Evolutionary conservation across 2,113 vertebrate genomes (phyloP).

Genomic region (Psittacus erithacus): DNA sequence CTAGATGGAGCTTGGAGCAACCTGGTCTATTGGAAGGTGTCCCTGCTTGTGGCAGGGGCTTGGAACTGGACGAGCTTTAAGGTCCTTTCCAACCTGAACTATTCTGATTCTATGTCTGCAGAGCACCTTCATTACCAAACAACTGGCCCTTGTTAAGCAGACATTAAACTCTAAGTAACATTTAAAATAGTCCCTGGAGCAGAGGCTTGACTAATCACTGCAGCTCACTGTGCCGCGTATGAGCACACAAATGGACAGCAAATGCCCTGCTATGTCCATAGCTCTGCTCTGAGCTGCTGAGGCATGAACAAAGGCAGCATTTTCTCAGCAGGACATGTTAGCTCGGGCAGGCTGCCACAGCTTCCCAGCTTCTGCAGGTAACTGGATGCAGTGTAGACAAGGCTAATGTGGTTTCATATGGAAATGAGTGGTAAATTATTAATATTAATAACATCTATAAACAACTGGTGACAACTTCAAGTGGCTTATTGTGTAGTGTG

Average conservation of each 20-base stretch:
- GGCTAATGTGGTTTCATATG: conserved; percentile 51
- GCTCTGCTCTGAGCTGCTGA: fast-evolving
- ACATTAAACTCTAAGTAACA: neutral
- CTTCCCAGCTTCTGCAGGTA: conserved; percentile 49
- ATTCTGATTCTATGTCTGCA: neutral
- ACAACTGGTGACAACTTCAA: conserved; percentile 68
- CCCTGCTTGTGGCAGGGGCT: neutral
- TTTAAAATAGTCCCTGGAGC: neutral
- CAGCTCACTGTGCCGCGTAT: neutral
- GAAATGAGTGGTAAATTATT: conserved; percentile 64
- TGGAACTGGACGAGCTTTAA: neutral
- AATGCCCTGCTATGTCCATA: neutral
- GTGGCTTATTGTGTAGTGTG: conserved; percentile 54
- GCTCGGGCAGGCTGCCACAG: neutral
- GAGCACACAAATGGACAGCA: neutral
- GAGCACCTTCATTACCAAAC: neutral
- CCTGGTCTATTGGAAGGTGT: neutral
- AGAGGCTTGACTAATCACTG: neutral
- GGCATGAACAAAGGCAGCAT: conserved; percentile 14
- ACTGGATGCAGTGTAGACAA: conserved; percentile 48
- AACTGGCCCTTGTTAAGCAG: neutral
- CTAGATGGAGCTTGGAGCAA: neutral
- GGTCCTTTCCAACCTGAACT: neutral
- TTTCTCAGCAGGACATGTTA: conserved; percentile 34
- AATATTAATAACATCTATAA: conserved; percentile 66